Base-by-base conservation (phyloP, 2,797 vertebrate genomes). In the Picus viridis region DNA sequence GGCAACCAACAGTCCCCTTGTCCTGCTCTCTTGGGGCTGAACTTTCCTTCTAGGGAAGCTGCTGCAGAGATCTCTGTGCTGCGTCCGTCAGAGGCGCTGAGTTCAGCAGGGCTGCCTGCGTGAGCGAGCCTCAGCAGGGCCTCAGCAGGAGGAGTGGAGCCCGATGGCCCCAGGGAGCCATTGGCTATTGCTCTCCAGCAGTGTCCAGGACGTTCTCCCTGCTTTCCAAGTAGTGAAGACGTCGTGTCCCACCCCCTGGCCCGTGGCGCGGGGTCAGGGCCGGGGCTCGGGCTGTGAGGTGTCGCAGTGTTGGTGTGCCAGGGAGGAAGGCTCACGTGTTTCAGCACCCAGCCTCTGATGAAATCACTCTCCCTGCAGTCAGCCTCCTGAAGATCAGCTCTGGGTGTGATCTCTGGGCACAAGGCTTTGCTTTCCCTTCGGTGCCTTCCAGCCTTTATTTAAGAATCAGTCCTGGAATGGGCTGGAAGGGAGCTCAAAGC, bases 161-260 rank as follows among this genome's bases (percentile, higher is more conserved):
- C 36, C 68, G 41, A 32, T 2, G 16, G 15, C 86, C 81, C 88
- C 41, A 59, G 78, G 69, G 93, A 85, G 26, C 45, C 29, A 22
- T 41, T 84, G 15, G 27, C 74, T 65, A 41, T 12, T 82, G 43
- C 32, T 86, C 70, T 73, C 34, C 85, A 58, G 47, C 9, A 29
- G 59, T 4, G 80, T 18, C 43, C 77, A 70, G 86, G 34, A 74
- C 2, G 0, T 83, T 74, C 51, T 79, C 47, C 6, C 29, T 12
- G 13, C 23, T 78, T 93, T 94, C 95, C 93, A 92, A 94, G 75
- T 93, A 90, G 88, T n/a, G 29, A 72, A 92, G 45, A 80, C 43
- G 81, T 45, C 57, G 14, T 0, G 0, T 63, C 63, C n/a, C 29
- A 47, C 41, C 77, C 64, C 57, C 57, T 74, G 45, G 10, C 65